These are phyloP conservation scores for Siphonodentalium dalli DNA, from an alignment of 2,888 invertebrate genomes.

Conservation along the genomic window DNA sequence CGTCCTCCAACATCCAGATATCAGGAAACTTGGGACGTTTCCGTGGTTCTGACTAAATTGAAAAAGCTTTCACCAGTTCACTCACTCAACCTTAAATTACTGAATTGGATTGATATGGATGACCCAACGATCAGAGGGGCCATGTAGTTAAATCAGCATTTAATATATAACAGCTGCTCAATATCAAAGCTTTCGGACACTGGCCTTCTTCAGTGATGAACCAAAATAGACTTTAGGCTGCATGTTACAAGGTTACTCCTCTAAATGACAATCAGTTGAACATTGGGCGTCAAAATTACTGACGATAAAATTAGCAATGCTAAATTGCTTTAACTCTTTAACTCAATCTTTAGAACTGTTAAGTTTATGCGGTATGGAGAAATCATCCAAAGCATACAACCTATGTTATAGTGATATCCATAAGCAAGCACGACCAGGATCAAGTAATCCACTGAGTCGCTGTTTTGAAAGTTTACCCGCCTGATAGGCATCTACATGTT, in stretches of 20 bases:
- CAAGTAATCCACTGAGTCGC: no score
- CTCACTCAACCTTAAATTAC: constrained; percentile 5
- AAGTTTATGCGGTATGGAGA: constrained; percentile 1
- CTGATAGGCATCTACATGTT: constrained; percentile 19
- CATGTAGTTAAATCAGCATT: no score
- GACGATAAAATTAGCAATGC: constrained; percentile 15
- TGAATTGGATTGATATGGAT: no score
- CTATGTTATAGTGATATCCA: constrained; percentile 9
- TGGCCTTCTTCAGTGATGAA: no score
- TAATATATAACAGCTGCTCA: no score
- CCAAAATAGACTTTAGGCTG: no score
- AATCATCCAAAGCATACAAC: constrained; percentile 6
- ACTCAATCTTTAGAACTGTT: constrained; percentile 5
- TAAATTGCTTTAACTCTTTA: constrained; percentile 18
- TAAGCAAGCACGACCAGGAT: no score
- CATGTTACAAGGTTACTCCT: no score
- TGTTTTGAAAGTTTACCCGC: constrained; percentile 12
- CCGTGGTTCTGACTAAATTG: constrained; percentile 1
- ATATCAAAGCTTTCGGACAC: no score
- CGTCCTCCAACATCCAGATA: constrained; percentile 18
- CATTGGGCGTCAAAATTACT: no score
- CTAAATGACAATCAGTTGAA: no score
- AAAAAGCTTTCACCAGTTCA: constrained; percentile 8
- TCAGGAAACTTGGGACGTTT: constrained; percentile 20
- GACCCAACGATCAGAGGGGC: no score